These are phyloP conservation scores for Panagrolaimus sp. DNA, from an alignment of 1,140 invertebrate genomes.

Conservation along the genomic window DNA sequence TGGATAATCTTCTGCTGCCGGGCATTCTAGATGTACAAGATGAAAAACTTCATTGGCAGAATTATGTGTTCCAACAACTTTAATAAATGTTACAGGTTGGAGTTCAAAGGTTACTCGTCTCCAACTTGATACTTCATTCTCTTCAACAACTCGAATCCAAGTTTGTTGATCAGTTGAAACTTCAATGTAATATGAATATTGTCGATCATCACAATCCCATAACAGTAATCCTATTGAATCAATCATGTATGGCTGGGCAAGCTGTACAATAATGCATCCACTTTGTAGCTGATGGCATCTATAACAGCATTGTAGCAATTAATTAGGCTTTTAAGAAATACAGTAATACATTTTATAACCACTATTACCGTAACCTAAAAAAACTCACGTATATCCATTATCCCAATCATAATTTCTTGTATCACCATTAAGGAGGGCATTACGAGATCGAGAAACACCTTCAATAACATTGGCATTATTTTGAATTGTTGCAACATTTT, in stretches of 20 bases:
- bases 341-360: too few relatives aligned
- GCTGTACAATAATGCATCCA: slow-evolving; percentile 83
- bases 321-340: too few relatives aligned
- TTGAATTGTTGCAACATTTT: slow-evolving; percentile 82
- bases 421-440: slow-evolving; percentile 90
- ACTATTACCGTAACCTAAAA: too few relatives aligned
- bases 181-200: slow-evolving; percentile 89
- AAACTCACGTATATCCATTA: slow-evolving; percentile 92
- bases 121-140: slow-evolving; percentile 68
- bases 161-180: slow-evolving; percentile 81
- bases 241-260: slow-evolving; percentile 88
- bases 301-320: too few relatives aligned
- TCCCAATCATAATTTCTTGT: slow-evolving; percentile 92
- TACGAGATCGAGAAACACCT: slow-evolving; percentile 81
- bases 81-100: slow-evolving; percentile 79
- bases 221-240: slow-evolving; percentile 79
- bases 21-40: slow-evolving; percentile 92
- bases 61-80: slow-evolving; percentile 64
- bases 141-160: slow-evolving; percentile 73
- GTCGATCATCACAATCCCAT: slow-evolving; percentile 94
- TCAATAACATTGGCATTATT: slow-evolving; percentile 83
- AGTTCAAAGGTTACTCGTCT: slow-evolving; percentile 75
- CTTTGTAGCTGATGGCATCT: slow-evolving; percentile 76
- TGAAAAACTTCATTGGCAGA: slow-evolving; percentile 74
- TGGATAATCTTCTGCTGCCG: slow-evolving; percentile 54